Evolutionary conservation across 2,113 vertebrate genomes (phyloP).

Genomic region (Sceloporus tristichus): DNA sequence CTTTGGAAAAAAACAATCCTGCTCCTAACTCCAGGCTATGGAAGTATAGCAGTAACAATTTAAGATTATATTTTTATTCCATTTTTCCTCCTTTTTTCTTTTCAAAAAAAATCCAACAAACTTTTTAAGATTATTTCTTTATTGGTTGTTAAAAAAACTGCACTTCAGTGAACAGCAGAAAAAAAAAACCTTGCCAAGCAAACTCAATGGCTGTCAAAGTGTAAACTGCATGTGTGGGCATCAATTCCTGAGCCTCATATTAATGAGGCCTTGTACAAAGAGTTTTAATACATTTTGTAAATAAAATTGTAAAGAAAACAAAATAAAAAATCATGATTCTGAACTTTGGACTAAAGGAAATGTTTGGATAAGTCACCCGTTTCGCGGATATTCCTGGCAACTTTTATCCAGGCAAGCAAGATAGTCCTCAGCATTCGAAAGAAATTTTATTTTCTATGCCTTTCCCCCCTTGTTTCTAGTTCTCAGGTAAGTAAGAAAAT

Average conservation of each 20-base stretch:
- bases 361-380: neutral
- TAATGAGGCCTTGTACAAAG: slow-evolving; percentile 95
- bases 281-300: slow-evolving; percentile 99
- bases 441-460: too few relatives aligned
- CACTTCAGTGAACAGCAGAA: slow-evolving; percentile 87
- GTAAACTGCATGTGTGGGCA: slow-evolving; percentile 96
- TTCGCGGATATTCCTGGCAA: neutral
- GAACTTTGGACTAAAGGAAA: slow-evolving; percentile 29
- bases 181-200: slow-evolving; percentile 81
- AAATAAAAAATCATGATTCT: slow-evolving; percentile 31
- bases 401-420: neutral
- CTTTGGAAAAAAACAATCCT: slow-evolving; percentile 80
- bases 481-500: too few relatives aligned
- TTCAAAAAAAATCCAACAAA: slow-evolving; percentile 41
- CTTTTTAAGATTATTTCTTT: slow-evolving; percentile 68
- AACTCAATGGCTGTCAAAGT: slow-evolving; percentile 89
- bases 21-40: slow-evolving; percentile 87
- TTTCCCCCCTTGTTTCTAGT: too few relatives aligned
- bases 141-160: slow-evolving; percentile 79
- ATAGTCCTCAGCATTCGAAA: neutral
- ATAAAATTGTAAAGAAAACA: slow-evolving; percentile 97
- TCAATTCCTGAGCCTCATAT: slow-evolving; percentile 91
- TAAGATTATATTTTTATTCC: slow-evolving; percentile 66
- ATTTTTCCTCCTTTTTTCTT: slow-evolving; percentile 60
- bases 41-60: slow-evolving; percentile 85